Evolutionary conservation across 2,888 invertebrate genomes (phyloP).

Genomic region (Drosophila parthenogenetica): DNA sequence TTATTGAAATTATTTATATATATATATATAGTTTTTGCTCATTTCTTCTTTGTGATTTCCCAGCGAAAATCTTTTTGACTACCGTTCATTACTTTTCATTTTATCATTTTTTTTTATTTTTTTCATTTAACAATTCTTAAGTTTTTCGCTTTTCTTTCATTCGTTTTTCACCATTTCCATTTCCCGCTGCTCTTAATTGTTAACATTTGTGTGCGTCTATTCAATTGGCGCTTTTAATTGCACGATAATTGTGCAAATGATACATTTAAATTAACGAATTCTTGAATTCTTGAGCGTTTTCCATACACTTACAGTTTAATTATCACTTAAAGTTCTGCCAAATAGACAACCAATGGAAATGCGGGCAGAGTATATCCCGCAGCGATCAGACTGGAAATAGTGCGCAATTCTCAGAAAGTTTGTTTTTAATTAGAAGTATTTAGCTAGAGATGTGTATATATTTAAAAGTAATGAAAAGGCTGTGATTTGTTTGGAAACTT

Average conservation of each 20-base stretch:
- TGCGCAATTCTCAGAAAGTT: neutral
- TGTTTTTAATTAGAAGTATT: neutral
- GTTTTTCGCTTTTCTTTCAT: constrained; percentile 14
- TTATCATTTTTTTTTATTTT: constrained; percentile 8
- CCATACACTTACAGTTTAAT: constrained; percentile 4
- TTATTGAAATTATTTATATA: constrained; percentile 57
- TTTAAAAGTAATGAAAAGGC: neutral
- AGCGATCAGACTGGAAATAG: neutral
- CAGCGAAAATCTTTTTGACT: constrained; percentile 35
- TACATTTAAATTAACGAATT: constrained; percentile 45
- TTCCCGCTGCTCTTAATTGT: constrained; percentile 24
- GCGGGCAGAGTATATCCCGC: neutral
- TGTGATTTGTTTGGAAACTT: no score
- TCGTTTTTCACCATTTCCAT: neutral
- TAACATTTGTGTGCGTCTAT: constrained; percentile 33
- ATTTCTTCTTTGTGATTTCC: constrained; percentile 15
- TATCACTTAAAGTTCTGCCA: neutral
- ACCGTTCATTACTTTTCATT: constrained; percentile 33
- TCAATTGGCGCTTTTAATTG: constrained; percentile 46
- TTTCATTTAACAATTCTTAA: constrained; percentile 27
- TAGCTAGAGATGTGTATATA: neutral
- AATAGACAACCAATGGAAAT: neutral
- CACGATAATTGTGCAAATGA: constrained; percentile 47
- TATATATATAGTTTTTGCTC: constrained; percentile 11
- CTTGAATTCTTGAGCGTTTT: constrained; percentile 28